Evolutionary conservation across 2,888 invertebrate species (phyloP).

Genomic region (Archaeoteleia sp.): DNA sequence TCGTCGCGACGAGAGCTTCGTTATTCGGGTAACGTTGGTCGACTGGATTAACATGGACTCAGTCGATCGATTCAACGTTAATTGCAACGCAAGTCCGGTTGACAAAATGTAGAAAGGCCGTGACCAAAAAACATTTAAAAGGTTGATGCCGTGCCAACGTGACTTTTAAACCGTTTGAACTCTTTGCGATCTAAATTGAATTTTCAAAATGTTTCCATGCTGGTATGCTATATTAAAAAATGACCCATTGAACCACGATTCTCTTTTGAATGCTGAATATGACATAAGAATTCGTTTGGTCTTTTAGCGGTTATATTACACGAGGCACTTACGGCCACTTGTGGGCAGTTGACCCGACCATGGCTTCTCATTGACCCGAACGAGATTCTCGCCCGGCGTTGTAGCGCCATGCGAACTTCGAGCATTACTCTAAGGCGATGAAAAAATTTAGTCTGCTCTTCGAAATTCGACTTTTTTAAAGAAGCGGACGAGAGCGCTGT

Average conservation of each 20-base stretch:
- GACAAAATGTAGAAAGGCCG: slow-evolving; percentile 4
- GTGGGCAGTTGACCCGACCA: slow-evolving; percentile 62
- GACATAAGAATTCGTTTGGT: slow-evolving; percentile 56
- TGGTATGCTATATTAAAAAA: neutral
- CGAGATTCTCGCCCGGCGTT: slow-evolving; percentile 50
- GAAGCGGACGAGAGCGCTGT: neutral
- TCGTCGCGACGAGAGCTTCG: slow-evolving; percentile 48
- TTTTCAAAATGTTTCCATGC: neutral
- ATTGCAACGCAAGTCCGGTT: slow-evolving; percentile 25
- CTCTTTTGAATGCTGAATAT: slow-evolving; percentile 1
- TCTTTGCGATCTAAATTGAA: too few species aligned
- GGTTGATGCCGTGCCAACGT: too few species aligned
- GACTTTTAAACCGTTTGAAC: too few species aligned
- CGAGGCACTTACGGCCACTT: slow-evolving; percentile 62
- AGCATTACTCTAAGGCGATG: slow-evolving; percentile 46
- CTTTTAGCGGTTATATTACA: slow-evolving; percentile 54
- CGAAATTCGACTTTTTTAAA: slow-evolving; percentile 53
- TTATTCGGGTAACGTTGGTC: slow-evolving; percentile 46
- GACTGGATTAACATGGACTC: slow-evolving; percentile 48
- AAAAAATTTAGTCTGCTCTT: slow-evolving; percentile 55
- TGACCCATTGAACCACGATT: neutral
- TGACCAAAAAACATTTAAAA: too few species aligned
- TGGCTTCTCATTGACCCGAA: slow-evolving; percentile 61
- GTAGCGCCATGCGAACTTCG: slow-evolving; percentile 41
- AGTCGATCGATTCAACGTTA: slow-evolving; percentile 44